Evolutionary conservation across 2,797 vertebrate genomes (phyloP), one percentile per base, ranked within the genome.

Genomic region (Tinamus major): DNA sequence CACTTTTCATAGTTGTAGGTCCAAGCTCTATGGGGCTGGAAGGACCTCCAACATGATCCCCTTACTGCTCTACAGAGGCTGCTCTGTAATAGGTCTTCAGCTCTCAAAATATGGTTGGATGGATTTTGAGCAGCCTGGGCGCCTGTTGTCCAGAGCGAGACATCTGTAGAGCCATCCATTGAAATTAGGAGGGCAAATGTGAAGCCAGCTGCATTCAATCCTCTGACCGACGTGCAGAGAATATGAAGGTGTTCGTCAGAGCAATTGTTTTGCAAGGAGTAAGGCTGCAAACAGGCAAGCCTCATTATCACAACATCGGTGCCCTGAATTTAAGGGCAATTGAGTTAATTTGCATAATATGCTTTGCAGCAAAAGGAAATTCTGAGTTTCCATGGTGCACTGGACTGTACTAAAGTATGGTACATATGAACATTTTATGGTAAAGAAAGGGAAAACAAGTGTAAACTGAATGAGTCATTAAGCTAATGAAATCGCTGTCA

Each of bases 401-500:
- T 76, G 71, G 61, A 35, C 11, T 62, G 10, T 7, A 48, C 49
- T 71, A 8, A 44, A 55, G 31, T 64, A 35, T 64, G 33, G 59
- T 55, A 31, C 4, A 1, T 48, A 68, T 84, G 90, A 85, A 21
- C 13, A 33, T 62, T 76, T 67, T 85, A 68, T 59, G 68, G 71
- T 92, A 77, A 88, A 92, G 86, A 89, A 82, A 81, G 82, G 37
- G 51, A 68, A 87, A 94, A 31, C 31, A 19, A 62, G 64, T 69
- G 59, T 68, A 87, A 55, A 80, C 86, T 79, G 74, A 67, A 72
- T 31, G 86, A 80, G 49, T 89, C 83, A 15, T 86, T 96, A 92
- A 81, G 75, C 59, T 87, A 88, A 95, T 92, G 79, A 90, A 87
- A 93, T 94, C 88, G 49, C 91, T 39, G 58, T 76, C 86, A 82